Conservation (phyloP, 2,113 vertebrate species). For the Neotoma lepida region DNA sequence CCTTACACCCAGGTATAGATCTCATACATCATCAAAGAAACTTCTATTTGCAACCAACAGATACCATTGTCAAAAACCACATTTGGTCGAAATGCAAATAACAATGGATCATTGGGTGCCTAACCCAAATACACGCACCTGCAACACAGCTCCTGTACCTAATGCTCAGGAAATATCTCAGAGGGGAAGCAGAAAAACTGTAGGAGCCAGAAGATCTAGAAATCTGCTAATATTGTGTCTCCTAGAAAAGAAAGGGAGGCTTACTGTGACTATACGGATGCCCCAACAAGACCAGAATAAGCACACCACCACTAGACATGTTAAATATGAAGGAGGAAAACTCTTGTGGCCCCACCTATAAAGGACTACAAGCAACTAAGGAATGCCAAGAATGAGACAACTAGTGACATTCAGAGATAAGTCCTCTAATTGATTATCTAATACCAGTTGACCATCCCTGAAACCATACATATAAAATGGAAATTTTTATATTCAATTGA, state of each 20-base stretch:
- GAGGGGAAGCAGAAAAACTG: neutral
- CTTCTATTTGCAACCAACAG: neutral
- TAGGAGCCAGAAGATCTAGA: neutral
- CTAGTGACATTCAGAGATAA: neutral
- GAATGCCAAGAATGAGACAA: neutral
- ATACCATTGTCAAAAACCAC: neutral
- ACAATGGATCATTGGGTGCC: neutral
- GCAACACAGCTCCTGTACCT: neutral
- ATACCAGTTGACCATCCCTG: neutral
- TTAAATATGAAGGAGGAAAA: neutral
- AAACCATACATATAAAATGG: neutral
- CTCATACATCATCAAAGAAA: neutral
- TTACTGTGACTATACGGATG: neutral
- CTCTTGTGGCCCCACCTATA: neutral
- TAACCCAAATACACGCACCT: neutral
- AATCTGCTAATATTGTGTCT: neutral
- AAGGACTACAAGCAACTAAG: neutral
- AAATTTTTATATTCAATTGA: neutral
- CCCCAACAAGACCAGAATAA: neutral
- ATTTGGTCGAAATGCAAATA: neutral
- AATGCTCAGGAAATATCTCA: neutral
- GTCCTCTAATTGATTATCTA: neutral
- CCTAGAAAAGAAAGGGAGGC: neutral
- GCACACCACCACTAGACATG: neutral
- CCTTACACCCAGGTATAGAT: neutral